Percentiles rank a stretch among this genome's conserved stretches.
Conservation (phyloP, 2,888 invertebrate species). For the Andrena trimmerana region DNA sequence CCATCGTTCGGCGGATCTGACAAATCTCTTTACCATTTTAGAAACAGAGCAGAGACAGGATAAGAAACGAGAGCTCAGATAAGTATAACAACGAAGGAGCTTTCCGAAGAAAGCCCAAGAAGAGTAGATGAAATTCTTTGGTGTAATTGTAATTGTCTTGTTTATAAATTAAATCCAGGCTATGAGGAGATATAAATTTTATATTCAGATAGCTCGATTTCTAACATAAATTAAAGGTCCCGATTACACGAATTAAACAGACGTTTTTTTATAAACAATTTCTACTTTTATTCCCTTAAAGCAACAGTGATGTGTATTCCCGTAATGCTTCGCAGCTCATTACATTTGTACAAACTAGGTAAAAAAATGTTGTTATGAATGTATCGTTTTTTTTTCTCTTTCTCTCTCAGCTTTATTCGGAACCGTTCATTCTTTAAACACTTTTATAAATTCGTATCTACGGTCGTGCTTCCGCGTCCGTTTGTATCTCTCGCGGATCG, state of each 20-base stretch:
- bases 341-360: background rate
- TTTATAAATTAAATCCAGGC: background rate
- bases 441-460: conserved; percentile 50
- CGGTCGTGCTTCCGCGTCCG: conserved; percentile 32
- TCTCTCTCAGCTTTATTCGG: conserved; percentile 31
- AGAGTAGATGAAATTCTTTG: background rate
- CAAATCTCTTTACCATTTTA: conserved; percentile 3
- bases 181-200: background rate
- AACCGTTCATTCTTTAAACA: conserved; percentile 39
- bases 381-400: background rate
- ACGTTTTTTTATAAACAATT: conserved; percentile 9
- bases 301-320: background rate
- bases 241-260: conserved; percentile 21
- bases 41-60: background rate
- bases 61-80: background rate
- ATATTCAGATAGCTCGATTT: background rate
- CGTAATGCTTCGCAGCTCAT: background rate
- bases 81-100: background rate
- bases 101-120: rapidly evolving
- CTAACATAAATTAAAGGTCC: background rate
- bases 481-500: conserved; percentile 63
- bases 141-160: background rate
- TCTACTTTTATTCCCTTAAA: background rate
- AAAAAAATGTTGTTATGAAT: background rate
- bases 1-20: background rate